phyloP scores from a whole-genome alignment of 2,113 vertebrate genomes.

The Polyodon spathula region DNA sequence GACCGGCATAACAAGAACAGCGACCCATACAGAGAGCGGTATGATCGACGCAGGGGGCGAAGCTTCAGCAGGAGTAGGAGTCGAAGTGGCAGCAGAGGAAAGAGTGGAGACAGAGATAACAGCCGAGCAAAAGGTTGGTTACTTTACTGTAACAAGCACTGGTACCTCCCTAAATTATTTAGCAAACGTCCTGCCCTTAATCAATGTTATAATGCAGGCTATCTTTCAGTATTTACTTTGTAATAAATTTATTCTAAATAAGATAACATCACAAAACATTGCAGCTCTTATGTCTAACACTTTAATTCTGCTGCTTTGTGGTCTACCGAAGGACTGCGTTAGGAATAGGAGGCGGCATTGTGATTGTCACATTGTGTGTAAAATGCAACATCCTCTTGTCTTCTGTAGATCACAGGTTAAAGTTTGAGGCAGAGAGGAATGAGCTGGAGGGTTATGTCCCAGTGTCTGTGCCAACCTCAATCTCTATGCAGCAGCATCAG shows the following conservation, averaged over 20 bases:
- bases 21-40: constrained; percentile 82
- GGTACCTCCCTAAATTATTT: constrained; percentile 12
- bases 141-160: not conserved
- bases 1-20: constrained; percentile 75
- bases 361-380: not conserved
- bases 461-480: constrained; percentile 40
- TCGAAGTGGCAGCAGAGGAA: constrained; percentile 60
- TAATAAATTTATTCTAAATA: no score
- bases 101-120: constrained; percentile 46
- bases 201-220: no score
- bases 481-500: constrained; percentile 50
- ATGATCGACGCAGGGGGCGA: constrained; percentile 76
- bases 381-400: not conserved
- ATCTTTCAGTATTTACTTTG: no score
- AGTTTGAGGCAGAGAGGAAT: constrained; percentile 70
- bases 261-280: no score
- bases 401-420: constrained; percentile 51
- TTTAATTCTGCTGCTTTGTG: no score
- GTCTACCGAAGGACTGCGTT: no score
- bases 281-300: no score
- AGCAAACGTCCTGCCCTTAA: constrained; percentile 31
- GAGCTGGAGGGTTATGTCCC: constrained; percentile 70
- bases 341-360: not conserved
- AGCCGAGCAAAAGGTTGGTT: constrained; percentile 31
- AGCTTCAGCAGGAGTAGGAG: constrained; percentile 61